A percentile compares a stretch with the other conserved stretches of the same genome.
Conservation (phyloP, 2,113 vertebrate genomes). For the Oplegnathus fasciatus region DNA sequence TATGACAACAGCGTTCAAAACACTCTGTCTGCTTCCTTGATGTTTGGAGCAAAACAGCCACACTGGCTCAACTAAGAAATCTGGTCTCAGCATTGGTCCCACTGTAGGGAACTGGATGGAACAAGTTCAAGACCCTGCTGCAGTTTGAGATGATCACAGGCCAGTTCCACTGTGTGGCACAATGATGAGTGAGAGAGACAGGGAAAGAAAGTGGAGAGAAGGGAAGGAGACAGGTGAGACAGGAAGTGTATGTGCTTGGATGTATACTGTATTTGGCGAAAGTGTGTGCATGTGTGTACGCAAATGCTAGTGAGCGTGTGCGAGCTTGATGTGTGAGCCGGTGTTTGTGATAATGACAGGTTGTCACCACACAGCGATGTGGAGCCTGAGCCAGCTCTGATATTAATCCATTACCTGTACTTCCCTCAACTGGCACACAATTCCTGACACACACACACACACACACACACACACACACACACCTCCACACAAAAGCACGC, state of each 20-base stretch:
- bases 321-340: slow-evolving; percentile 29
- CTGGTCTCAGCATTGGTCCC: slow-evolving; percentile 17
- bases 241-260: neutral
- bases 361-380: slow-evolving; percentile 76
- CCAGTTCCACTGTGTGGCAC: neutral
- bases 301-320: slow-evolving; percentile 15
- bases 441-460: slow-evolving; percentile 41
- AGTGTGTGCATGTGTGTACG: slow-evolving; percentile 11
- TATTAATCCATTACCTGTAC: slow-evolving; percentile 87
- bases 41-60: slow-evolving; percentile 35
- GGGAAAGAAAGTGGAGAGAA: slow-evolving; percentile 45
- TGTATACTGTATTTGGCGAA: slow-evolving; percentile 11
- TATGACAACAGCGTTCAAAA: slow-evolving; percentile 48
- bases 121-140: slow-evolving; percentile 48
- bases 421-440: slow-evolving; percentile 72
- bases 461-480: slow-evolving; percentile 50
- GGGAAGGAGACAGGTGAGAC: slow-evolving; percentile 33
- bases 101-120: slow-evolving; percentile 36
- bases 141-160: slow-evolving; percentile 45
- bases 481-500: slow-evolving; percentile 21
- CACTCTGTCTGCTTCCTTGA: slow-evolving; percentile 35
- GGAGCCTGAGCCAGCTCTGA: slow-evolving; percentile 75
- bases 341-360: slow-evolving; percentile 84
- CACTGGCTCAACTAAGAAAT: slow-evolving; percentile 21
- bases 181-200: slow-evolving; percentile 31